Percentiles rank a stretch among this genome's conserved stretches.
Evolutionary conservation across 2,113 vertebrate species (phyloP).

Genomic region (Austrofundulus limnaeus): DNA sequence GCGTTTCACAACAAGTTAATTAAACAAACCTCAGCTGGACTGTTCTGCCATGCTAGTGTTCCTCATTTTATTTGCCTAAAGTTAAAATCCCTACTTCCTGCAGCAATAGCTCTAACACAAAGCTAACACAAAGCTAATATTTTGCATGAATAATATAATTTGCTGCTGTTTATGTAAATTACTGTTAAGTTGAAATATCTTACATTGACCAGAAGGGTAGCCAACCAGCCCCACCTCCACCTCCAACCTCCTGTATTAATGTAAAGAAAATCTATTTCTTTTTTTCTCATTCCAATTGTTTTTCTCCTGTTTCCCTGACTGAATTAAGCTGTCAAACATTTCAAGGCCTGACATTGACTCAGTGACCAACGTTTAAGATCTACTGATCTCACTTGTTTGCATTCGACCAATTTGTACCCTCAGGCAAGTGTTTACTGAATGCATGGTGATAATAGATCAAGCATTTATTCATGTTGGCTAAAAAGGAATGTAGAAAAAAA

Average conservation of each 20-base stretch:
- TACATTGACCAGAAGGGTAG: background rate
- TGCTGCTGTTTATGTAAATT: background rate
- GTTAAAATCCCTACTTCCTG: background rate
- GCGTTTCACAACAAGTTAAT: too few species aligned
- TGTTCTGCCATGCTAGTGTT: too few species aligned
- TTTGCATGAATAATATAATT: background rate
- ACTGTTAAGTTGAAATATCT: background rate
- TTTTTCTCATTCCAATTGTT: slow-evolving; percentile 3
- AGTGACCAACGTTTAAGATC: slow-evolving; percentile 57
- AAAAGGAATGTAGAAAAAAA: slow-evolving; percentile 44
- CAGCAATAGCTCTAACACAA: too few species aligned
- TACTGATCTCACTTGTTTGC: slow-evolving; percentile 54
- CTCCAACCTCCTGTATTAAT: background rate
- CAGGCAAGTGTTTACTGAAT: slow-evolving; percentile 33
- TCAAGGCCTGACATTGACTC: slow-evolving; percentile 50
- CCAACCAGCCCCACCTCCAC: too few species aligned
- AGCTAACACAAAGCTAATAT: too few species aligned
- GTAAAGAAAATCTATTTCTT: background rate
- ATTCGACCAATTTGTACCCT: slow-evolving; percentile 46
- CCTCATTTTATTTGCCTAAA: too few species aligned
- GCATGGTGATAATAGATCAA: slow-evolving; percentile 42
- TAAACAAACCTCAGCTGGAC: too few species aligned
- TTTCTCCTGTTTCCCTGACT: slow-evolving; percentile 20
- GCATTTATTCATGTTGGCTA: slow-evolving; percentile 36
- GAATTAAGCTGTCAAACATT: slow-evolving; percentile 60